A percentile compares a stretch with the other conserved stretches of the same genome.
Conservation (phyloP, 1,140 invertebrate species). For the Protaetia brevitarsis region DNA sequence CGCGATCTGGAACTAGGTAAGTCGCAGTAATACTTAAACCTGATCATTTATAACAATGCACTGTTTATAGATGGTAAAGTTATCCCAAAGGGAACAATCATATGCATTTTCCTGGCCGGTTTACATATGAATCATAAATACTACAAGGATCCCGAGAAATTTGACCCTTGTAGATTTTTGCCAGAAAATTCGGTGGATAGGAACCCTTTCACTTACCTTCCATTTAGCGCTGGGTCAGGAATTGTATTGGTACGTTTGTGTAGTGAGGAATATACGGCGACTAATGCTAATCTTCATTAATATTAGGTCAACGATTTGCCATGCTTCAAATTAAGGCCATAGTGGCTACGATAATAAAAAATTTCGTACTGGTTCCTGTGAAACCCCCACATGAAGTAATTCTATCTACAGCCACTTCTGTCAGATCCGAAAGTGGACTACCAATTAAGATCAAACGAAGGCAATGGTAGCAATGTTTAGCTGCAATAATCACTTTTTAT, state of each 20-base stretch:
- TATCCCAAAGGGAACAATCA: background rate
- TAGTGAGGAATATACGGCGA: background rate
- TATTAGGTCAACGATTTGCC: background rate
- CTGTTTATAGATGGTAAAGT: background rate
- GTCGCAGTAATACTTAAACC: no score
- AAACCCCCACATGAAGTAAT: background rate
- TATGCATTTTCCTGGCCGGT: background rate
- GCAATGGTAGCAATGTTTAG: no score
- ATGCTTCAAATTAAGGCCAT: background rate
- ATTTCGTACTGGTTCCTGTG: background rate
- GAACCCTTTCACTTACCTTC: background rate
- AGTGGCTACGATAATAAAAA: background rate
- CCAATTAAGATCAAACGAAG: no score
- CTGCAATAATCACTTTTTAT: no score
- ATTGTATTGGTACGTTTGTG: background rate
- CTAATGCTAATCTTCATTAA: background rate
- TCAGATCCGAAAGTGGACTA: no score
- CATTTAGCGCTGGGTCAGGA: background rate
- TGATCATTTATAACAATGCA: no score
- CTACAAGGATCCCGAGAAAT: background rate
- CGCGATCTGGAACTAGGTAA: background rate
- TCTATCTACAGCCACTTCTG: no score
- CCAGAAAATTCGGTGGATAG: background rate
- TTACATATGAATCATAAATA: background rate
- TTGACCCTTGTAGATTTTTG: background rate